Percentiles rank a stretch among this genome's conserved stretches.
These are phyloP conservation scores for Diadegma fenestrale DNA, from an alignment of 2,888 invertebrate genomes.

Conservation along the genomic window DNA sequence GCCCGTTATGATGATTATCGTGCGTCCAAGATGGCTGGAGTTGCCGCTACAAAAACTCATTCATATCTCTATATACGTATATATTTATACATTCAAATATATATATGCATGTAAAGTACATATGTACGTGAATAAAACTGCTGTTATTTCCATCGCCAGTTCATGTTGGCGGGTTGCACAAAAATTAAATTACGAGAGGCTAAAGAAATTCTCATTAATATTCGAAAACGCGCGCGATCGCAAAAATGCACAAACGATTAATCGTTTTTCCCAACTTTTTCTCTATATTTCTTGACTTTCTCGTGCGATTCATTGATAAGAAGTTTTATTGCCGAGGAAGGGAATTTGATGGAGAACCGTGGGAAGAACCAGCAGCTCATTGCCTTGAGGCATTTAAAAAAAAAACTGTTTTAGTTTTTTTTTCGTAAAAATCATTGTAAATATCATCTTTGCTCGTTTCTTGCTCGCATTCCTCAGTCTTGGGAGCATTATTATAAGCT, in stretches of 20 bases:
- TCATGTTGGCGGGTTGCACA: neutral
- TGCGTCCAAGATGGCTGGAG: conserved; percentile 71
- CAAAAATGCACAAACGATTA: neutral
- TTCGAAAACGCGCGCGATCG: neutral
- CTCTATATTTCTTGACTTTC: neutral
- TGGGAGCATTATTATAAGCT: conserved; percentile 67
- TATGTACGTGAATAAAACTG: neutral
- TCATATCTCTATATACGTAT: neutral
- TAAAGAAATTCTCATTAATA: neutral
- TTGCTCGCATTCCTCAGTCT: conserved; percentile 70
- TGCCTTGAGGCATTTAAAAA: neutral
- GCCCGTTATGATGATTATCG: conserved; percentile 80
- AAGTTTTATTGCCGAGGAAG: neutral
- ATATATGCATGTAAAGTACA: neutral
- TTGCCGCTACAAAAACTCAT: conserved; percentile 50
- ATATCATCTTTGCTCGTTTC: conserved; percentile 71
- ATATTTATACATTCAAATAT: conserved; percentile 7
- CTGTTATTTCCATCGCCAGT: conserved; percentile 18
- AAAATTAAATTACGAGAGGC: neutral
- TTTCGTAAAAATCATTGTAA: conserved; percentile 27
- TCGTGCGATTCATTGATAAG: neutral
- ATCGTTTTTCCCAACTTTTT: neutral
- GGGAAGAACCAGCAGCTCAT: conserved; percentile 11
- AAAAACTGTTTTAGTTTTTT: neutral
- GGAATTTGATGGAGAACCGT: conserved; percentile 19